These are phyloP conservation scores for Pristionchus pacificus DNA, from an alignment of 1,140 invertebrate genomes.

Conservation along the genomic window DNA sequence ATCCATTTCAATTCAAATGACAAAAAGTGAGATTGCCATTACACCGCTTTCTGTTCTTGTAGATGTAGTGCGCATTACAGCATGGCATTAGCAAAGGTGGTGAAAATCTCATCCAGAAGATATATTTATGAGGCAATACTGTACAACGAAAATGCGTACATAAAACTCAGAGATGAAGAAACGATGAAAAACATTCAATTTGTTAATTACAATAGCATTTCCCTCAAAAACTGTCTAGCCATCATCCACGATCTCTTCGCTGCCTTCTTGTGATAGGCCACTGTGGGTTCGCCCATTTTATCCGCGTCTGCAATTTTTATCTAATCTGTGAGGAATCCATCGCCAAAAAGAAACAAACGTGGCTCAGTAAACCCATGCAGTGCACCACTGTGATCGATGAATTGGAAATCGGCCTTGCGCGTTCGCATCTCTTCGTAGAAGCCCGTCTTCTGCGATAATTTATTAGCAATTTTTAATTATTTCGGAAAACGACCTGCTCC, in stretches of 20 bases:
- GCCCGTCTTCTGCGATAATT: neutral
- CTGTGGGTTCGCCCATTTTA: neutral
- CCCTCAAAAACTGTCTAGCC: neutral
- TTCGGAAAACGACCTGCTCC: constrained; percentile 20
- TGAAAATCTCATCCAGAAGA: too few relatives aligned
- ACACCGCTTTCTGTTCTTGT: too few relatives aligned
- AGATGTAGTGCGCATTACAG: too few relatives aligned
- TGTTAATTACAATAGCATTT: too few relatives aligned
- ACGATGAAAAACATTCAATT: too few relatives aligned
- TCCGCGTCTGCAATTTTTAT: neutral
- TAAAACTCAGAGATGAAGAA: too few relatives aligned
- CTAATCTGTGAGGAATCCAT: neutral
- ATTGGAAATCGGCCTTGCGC: constrained; percentile 46
- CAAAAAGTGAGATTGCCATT: too few relatives aligned
- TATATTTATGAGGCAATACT: too few relatives aligned
- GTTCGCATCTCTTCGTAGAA: constrained; percentile 43
- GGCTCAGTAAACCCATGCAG: constrained; percentile 44
- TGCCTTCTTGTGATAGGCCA: neutral
- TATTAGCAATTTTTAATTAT: too few relatives aligned
- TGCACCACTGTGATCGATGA: constrained; percentile 40
- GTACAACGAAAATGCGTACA: too few relatives aligned
- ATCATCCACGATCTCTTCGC: neutral
- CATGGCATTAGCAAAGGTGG: too few relatives aligned
- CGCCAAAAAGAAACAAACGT: constrained; percentile 16
- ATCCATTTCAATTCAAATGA: too few relatives aligned